Evolutionary conservation across 2,797 vertebrate genomes (phyloP).

Genomic region (Sebastes minor): DNA sequence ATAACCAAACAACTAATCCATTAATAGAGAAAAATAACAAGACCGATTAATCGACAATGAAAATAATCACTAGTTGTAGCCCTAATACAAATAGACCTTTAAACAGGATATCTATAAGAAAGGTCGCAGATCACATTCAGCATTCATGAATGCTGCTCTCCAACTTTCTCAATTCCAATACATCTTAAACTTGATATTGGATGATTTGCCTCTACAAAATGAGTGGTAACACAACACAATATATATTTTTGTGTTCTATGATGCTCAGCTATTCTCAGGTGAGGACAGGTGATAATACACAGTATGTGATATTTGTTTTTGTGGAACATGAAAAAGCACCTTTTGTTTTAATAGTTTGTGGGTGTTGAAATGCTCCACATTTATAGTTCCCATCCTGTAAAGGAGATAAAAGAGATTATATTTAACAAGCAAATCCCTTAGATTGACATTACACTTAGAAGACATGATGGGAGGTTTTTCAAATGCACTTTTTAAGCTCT

Average conservation of each 20-base stretch:
- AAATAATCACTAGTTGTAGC: too few relatives aligned
- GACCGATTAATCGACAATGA: too few relatives aligned
- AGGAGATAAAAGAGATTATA: neutral
- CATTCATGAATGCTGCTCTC: neutral
- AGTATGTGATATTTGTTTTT: neutral
- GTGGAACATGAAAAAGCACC: neutral
- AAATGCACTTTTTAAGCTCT: fast-evolving
- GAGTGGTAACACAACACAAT: neutral
- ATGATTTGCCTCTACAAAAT: neutral
- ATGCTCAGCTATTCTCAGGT: neutral
- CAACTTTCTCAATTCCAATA: neutral
- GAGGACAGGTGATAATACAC: neutral
- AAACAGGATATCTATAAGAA: neutral
- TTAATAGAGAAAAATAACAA: too few relatives aligned
- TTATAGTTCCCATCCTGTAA: neutral
- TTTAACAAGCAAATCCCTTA: neutral
- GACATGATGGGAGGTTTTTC: neutral
- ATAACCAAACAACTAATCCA: too few relatives aligned
- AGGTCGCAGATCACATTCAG: neutral
- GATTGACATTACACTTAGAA: neutral
- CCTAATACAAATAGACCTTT: neutral
- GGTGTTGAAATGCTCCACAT: neutral
- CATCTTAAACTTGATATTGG: neutral
- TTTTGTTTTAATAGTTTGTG: neutral
- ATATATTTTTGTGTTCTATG: too few relatives aligned